A percentile compares a stretch with the other conserved stretches of the same genome.
Evolutionary conservation across 30 jellyfish, hydroid and myxozoan species (phyloP).

Genomic region (Calvadosia cruxmelitensis): DNA sequence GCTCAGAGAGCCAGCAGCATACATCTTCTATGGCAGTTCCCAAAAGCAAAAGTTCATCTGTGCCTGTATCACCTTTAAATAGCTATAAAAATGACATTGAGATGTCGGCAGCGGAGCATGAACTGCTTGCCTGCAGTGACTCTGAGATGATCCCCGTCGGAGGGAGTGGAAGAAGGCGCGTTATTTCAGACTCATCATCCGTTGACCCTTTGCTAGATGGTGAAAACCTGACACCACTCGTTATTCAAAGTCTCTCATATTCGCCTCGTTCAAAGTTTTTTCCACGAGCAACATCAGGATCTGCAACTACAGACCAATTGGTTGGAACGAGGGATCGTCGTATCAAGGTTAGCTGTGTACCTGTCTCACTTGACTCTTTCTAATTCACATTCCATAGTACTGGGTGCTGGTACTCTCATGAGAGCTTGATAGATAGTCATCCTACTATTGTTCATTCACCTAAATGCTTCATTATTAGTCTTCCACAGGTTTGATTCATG

Average conservation of each 20-base stretch:
- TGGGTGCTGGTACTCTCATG: too few species aligned
- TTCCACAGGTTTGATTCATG: too few species aligned
- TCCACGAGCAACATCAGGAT: neutral
- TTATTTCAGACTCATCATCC: slow-evolving; percentile 12
- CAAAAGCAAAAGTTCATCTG: neutral
- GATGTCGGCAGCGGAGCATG: neutral
- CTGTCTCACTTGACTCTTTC: too few species aligned
- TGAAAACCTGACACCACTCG: slow-evolving; percentile 24
- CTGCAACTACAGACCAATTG: neutral
- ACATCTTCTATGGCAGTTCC: neutral
- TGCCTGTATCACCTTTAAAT: neutral
- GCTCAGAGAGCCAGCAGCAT: slow-evolving; percentile 20
- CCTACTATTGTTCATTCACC: too few species aligned
- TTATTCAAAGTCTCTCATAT: slow-evolving; percentile 33
- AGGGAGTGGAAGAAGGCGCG: slow-evolving; percentile 14
- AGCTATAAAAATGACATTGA: neutral
- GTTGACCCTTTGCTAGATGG: neutral
- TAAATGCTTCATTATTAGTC: too few species aligned
- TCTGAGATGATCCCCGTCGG: slow-evolving; percentile 10
- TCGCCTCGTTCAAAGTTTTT: slow-evolving; percentile 15
- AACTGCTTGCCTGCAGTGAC: neutral
- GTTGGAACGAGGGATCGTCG: neutral
- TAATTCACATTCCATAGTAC: too few species aligned
- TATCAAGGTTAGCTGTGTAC: too few species aligned
- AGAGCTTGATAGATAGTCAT: too few species aligned